Percentiles rank a stretch among this genome's conserved stretches.
These are phyloP conservation scores for Dufourea novaeangliae DNA, from an alignment of 1,140 invertebrate species.

Conservation along the genomic window DNA sequence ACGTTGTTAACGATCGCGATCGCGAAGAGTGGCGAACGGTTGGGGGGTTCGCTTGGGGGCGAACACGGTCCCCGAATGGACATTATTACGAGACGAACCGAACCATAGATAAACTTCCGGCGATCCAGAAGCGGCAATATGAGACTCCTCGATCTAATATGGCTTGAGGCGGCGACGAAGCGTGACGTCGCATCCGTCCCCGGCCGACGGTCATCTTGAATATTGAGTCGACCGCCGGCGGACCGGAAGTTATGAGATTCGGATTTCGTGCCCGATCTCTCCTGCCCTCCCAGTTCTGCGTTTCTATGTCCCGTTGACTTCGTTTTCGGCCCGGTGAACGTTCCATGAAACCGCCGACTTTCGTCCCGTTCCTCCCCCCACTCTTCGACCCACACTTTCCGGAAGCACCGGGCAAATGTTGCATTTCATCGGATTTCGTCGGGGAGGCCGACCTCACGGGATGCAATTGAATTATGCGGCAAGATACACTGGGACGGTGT, in stretches of 20 bases:
- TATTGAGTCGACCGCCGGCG: constrained; percentile 79
- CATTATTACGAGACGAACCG: constrained; percentile 74
- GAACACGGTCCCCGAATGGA: constrained; percentile 58
- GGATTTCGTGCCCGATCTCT: constrained; percentile 73
- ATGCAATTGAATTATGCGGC: constrained; percentile 32
- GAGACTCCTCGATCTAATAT: constrained; percentile 80
- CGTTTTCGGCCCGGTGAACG: constrained; percentile 62
- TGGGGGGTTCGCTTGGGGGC: background rate
- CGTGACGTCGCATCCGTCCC: constrained; percentile 80
- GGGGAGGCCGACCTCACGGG: constrained; percentile 18
- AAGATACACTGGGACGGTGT: background rate
- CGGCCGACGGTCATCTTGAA: constrained; percentile 80
- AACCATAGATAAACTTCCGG: constrained; percentile 74
- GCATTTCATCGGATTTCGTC: constrained; percentile 29
- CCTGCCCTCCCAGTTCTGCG: too few relatives aligned
- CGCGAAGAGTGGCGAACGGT: background rate
- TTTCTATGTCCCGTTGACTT: constrained; percentile 68
- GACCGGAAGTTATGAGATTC: constrained; percentile 81
- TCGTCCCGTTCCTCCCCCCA: background rate
- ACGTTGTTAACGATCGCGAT: constrained; percentile 21
- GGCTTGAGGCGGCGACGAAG: constrained; percentile 80
- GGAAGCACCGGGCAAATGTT: constrained; percentile 25
- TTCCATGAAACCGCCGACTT: constrained; percentile 45
- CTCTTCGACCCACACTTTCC: background rate
- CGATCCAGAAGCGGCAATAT: constrained; percentile 76